Evolutionary conservation across 2,797 vertebrate species (phyloP), one percentile per base, ranked within the genome.

Genomic region (Lagodon rhomboides): DNA sequence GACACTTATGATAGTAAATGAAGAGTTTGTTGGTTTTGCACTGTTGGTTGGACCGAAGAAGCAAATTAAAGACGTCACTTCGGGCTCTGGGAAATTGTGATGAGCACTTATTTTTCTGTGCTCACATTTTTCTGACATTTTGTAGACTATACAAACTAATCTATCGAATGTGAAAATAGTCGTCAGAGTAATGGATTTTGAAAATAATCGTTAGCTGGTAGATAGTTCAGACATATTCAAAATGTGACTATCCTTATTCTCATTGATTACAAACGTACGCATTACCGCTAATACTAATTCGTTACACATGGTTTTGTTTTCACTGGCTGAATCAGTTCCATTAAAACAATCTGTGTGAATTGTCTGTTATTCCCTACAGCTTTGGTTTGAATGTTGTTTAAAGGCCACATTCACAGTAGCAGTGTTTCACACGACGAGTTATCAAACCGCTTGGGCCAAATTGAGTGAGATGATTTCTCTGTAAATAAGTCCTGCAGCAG

Each of bases 381-480:
- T 53, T 77, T 70, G 22, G 15, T 9, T 79, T 58, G 12, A 65
- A 61, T 61, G 54, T 60, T 44, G 69, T 78, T 53, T 69, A 44
- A 82, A 75, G 65, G 61, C 41, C 13, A 38, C 30, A 59, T 51
- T 60, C 50, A 50, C 25, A 23, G 20, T 53, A 44, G 12, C 66
- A 49, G 23, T 2, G 17, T 77, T 73, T 85, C 34, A 64, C n/a
- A 34, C 1, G 17, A 18, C 12, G 46, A 63, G 64, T 83, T 74
- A 61, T 73, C 77, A 65, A 53, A 76, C 73, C 68, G 20, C 46
- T 60, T 6, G n/a, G 55, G 46, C 69, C 60, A 65, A 63, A 81
- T 62, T 23, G 73, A 73, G 50, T 49, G 82, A 66, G 71, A 70
- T 79, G 73, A 80, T 63, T 66, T 44, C 27, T 77, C 77, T 62